phyloP scores from a whole-genome alignment of 2,113 vertebrate species.

The Psittacus erithacus region DNA sequence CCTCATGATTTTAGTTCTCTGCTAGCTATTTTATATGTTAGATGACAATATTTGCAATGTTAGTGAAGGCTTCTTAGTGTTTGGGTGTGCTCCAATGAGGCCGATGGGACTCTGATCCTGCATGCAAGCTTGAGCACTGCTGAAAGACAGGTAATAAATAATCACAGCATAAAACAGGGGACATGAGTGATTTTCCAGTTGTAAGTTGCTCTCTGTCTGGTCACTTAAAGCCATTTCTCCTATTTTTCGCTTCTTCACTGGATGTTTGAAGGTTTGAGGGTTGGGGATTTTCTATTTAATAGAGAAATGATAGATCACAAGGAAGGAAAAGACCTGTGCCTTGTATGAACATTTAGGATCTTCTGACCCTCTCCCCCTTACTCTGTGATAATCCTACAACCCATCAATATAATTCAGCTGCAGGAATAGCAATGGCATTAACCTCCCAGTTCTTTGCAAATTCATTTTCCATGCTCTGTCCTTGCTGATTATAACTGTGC shows the following conservation, averaged over 20 bases:
- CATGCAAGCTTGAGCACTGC: background rate
- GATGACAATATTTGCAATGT: background rate
- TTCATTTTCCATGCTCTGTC: background rate
- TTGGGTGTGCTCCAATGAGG: background rate
- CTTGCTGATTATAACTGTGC: background rate
- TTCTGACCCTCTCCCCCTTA: background rate
- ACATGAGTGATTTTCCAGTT: background rate
- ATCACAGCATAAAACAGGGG: background rate
- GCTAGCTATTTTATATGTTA: background rate
- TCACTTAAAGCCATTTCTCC: background rate
- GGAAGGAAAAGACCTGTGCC: background rate
- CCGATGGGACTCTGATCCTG: background rate
- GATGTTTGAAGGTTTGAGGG: background rate
- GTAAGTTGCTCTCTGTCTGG: background rate
- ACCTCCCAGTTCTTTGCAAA: background rate
- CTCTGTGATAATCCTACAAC: background rate
- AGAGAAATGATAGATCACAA: background rate
- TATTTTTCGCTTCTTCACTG: background rate
- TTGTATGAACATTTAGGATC: background rate
- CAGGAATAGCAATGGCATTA: background rate
- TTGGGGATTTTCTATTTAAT: background rate
- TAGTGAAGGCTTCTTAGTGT: background rate
- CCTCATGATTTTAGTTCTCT: background rate
- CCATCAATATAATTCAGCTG: background rate
- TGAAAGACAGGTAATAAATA: background rate